A percentile compares a stretch with the other conserved stretches of the same genome.
Conservation (phyloP, 2,113 vertebrate genomes). For the Turnix velox region DNA sequence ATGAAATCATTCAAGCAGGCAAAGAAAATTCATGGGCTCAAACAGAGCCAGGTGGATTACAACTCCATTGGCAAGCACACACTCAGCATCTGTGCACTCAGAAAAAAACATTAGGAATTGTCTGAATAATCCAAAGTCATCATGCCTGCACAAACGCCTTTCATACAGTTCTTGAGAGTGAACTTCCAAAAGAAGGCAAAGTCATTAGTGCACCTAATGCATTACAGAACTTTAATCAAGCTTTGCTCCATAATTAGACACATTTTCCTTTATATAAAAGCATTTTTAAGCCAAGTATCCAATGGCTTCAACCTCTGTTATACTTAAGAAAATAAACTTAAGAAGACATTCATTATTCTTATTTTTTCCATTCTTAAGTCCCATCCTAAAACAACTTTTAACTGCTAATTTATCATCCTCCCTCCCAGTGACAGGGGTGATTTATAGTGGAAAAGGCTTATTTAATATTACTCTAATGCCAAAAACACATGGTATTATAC, state of each 20-base stretch:
- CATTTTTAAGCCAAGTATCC: slow-evolving; percentile 5
- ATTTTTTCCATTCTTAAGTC: slow-evolving; percentile 18
- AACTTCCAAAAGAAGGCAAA: neutral
- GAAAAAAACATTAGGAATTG: neutral
- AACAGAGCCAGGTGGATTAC: slow-evolving; percentile 17
- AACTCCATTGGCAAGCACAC: neutral
- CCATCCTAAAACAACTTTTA: slow-evolving; percentile 42
- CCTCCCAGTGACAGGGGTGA: slow-evolving; percentile 8
- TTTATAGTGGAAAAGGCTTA: slow-evolving; percentile 53
- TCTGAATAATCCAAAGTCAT: neutral
- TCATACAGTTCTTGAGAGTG: neutral
- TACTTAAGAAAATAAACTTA: slow-evolving; percentile 43
- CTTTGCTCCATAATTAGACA: neutral
- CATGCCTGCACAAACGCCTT: neutral
- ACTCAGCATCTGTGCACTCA: neutral
- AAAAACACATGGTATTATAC: slow-evolving; percentile 27
- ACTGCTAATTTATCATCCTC: slow-evolving; percentile 56
- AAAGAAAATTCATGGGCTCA: slow-evolving; percentile 10
- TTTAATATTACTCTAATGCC: neutral
- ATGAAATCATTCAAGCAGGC: slow-evolving; percentile 24
- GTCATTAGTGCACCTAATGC: neutral
- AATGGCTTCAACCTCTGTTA: neutral
- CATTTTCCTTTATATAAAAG: neutral
- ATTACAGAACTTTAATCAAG: neutral
- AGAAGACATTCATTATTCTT: slow-evolving; percentile 34